Evolutionary conservation across 2,113 vertebrate species (phyloP), one percentile per base, ranked within the genome.

Genomic region (Phocoena phocoena): DNA sequence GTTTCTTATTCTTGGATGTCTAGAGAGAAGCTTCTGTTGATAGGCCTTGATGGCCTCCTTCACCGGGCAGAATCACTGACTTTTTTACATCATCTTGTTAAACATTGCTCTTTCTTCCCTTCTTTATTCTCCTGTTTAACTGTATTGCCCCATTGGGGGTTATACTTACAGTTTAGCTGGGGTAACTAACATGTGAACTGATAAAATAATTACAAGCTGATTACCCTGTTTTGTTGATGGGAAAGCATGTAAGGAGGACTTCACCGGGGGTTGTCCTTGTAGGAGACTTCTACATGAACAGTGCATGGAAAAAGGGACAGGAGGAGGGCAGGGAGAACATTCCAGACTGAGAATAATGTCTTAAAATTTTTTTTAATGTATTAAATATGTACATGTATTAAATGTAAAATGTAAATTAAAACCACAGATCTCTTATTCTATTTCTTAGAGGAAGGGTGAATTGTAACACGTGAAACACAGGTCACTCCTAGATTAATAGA

Each of bases 381-480:
- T 23, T 38, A 79, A 96, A 79, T 63, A 20, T 74, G 25, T 74
- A 25, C 31, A n/a, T 26, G 2, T 80, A 70, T 74, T 93, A 83
- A 87, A 36, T 67, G 26, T 44, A 65, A 85, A 85, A 58, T 58
- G 6, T 84, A 53, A 68, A 93, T 26, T 84, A 60, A 93, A 95
- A 53, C 36, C 9, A 44, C 4, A 70, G 14, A 4, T 44, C 77
- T 87, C 53, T 71, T 36, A 21, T 68, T 65, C 38, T 67, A 2
- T 47, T 95, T 84, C 25, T 96, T 90, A 68, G 38, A 95, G 62
- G 8, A 84, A 80, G 68, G n/a, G 33, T 62, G 65, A 91, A 85
- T 65, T 33, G 26, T 18, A 70, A 50, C 62, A 67, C 68, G 68
- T 38, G 33, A 26, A 68, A 77, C 88, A 91, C 15, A 91, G n/a